A percentile compares a stretch with the other conserved stretches of the same genome.
Evolutionary conservation across 2,888 invertebrate species (phyloP).

Genomic region (Rambutsinella grinnellia): DNA sequence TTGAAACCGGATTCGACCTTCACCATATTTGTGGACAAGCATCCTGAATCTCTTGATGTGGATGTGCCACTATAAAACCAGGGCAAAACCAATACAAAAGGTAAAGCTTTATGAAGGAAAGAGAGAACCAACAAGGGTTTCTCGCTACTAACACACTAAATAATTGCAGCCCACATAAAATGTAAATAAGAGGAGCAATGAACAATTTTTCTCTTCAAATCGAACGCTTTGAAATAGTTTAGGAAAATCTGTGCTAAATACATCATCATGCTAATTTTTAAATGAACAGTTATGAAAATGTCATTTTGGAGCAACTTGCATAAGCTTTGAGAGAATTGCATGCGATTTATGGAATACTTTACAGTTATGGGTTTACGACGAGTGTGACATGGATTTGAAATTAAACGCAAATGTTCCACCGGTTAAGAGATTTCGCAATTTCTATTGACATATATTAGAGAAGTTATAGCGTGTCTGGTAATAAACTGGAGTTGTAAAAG

Average conservation of each 20-base stretch:
- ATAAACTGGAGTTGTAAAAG: too few relatives aligned
- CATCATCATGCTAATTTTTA: too few relatives aligned
- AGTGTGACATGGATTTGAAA: too few relatives aligned
- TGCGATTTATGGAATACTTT: too few relatives aligned
- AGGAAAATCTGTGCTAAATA: neutral
- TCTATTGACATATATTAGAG: too few relatives aligned
- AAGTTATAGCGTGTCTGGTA: too few relatives aligned
- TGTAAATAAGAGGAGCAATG: neutral
- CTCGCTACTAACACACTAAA: neutral
- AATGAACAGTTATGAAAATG: too few relatives aligned
- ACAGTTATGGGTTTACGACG: too few relatives aligned
- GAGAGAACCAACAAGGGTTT: neutral
- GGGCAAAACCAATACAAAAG: constrained; percentile 41
- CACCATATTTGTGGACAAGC: constrained; percentile 55
- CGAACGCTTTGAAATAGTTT: neutral
- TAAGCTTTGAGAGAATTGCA: too few relatives aligned
- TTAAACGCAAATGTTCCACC: too few relatives aligned
- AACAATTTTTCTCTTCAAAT: neutral
- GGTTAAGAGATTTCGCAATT: too few relatives aligned
- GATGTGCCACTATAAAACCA: constrained; percentile 54
- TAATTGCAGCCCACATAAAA: constrained; percentile 28
- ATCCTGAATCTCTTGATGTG: constrained; percentile 46
- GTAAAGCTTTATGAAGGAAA: neutral
- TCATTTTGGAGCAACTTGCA: too few relatives aligned
- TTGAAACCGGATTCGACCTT: constrained; percentile 59